Evolutionary conservation across 1,140 invertebrate species (phyloP).

Genomic region (Atta texana): DNA sequence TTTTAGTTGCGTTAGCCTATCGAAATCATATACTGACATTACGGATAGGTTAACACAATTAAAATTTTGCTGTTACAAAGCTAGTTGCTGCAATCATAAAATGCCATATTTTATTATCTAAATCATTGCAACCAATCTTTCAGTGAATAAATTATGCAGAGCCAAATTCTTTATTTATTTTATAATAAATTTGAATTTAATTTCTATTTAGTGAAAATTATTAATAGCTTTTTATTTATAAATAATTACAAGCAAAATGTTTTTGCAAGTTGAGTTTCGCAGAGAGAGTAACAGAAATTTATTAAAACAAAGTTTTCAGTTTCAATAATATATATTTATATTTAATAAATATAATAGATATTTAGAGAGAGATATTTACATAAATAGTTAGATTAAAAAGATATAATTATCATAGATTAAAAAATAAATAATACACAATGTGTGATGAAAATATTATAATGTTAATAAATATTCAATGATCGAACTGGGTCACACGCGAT

Average conservation of each 20-base stretch:
- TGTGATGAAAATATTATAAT: background rate
- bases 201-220: background rate
- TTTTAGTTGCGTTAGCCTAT: too few species aligned
- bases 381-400: background rate
- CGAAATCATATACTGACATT: too few species aligned
- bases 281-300: background rate
- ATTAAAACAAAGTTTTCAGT: background rate
- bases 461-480: background rate
- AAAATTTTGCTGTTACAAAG: too few species aligned
- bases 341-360: background rate
- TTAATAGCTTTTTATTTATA: slow-evolving; percentile 1
- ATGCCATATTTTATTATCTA: too few species aligned
- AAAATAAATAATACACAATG: background rate
- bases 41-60: too few species aligned
- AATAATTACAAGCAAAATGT: background rate
- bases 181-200: background rate
- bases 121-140: too few species aligned
- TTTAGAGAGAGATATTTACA: background rate
- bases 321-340: background rate
- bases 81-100: too few species aligned
- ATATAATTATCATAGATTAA: background rate
- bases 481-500: background rate
- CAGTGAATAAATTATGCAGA: background rate
- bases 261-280: background rate
- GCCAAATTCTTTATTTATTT: background rate